These are phyloP conservation scores for Cheilosia impressa DNA, from an alignment of 2,888 invertebrate species.

Conservation along the genomic window DNA sequence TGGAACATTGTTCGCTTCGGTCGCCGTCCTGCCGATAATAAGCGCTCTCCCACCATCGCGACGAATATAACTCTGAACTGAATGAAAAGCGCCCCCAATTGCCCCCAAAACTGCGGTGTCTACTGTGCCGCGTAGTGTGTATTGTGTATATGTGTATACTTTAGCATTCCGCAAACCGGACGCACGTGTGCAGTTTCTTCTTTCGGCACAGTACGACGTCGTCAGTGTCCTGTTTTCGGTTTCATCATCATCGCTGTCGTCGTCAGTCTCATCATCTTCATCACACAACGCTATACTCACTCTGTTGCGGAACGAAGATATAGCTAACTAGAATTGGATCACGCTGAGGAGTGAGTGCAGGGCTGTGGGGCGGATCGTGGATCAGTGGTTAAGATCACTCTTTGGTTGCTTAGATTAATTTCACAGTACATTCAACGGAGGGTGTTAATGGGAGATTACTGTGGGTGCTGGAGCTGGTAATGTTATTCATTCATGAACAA, in stretches of 20 bases:
- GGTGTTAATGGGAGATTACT: conserved; percentile 45
- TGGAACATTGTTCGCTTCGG: conserved; percentile 69
- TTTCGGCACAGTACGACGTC: conserved; percentile 36
- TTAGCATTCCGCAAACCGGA: conserved; percentile 58
- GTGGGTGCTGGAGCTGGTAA: conserved; percentile 10
- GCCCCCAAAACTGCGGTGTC: conserved; percentile 11
- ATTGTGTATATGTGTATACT: not conserved
- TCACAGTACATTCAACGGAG: conserved; percentile 54
- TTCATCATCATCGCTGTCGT: conserved; percentile 34
- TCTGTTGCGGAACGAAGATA: conserved; percentile 12
- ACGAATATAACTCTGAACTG: not conserved
- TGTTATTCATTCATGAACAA: conserved; percentile 45
- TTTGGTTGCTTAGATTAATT: conserved; percentile 49
- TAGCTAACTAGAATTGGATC: conserved; percentile 42
- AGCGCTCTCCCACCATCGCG: conserved; percentile 20
- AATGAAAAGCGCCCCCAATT: conserved; percentile 28
- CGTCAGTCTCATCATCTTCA: conserved; percentile 14
- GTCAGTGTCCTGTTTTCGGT: conserved; percentile 59
- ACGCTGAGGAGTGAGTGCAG: conserved; percentile 10
- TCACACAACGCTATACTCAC: conserved; percentile 11
- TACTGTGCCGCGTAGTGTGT: not conserved
- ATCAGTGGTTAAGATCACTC: conserved; percentile 46
- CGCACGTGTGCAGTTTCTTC: conserved; percentile 75
- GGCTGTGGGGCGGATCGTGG: conserved; percentile 3
- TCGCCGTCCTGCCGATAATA: conserved; percentile 24